Evolutionary conservation across 2,888 invertebrate genomes (phyloP), one percentile per base, ranked within the genome.

Genomic region (Pammene aurita): DNA sequence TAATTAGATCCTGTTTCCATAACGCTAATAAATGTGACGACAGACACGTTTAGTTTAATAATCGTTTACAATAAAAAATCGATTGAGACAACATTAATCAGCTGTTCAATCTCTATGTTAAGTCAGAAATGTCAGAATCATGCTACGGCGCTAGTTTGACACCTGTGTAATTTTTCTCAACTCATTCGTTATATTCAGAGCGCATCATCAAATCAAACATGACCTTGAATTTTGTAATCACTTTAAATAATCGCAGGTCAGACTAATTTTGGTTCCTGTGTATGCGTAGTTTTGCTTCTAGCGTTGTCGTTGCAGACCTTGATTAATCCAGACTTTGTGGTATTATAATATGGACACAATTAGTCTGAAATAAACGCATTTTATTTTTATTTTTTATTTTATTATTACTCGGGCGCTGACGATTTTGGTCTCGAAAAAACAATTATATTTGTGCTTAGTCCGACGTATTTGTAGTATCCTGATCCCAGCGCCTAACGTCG

Each of bases 41-140:
- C 11, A 42, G 42, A 4, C 42, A 13, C 4, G 11, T 14, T 46
- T 14, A 18, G 50, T 18, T 18, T 18, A 9, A 50, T 50, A 26
- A 50, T 50, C 7, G 50, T 18, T 46, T 46, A 46, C 46, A 26
- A 5, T 52, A 52, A 52, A 26, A 11, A 34, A 52, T 52, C 52
- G 26, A 26, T 34, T 26, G 34, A 13, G 34, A 55, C 54, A 55
- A 55, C 35, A 55, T n/a, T 26, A 55, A 55, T 55, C 13, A 14
- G 18, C 13, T n/a, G 18, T 14, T 55, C 35, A 55, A 55, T 55
- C 35, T 35, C 14, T 9, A 55, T 55, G 13, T 55, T 35, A 35
- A 55, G 54, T 35, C 35, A 35, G 14, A 35, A 35, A 55, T 35
- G 35, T 55, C 35, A 35, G 35, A 35, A 35, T 35, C 35, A 55